Evolutionary conservation across 2,888 invertebrate genomes (phyloP), one percentile per base, ranked within the genome.

Genomic region (Baccha elongata): DNA sequence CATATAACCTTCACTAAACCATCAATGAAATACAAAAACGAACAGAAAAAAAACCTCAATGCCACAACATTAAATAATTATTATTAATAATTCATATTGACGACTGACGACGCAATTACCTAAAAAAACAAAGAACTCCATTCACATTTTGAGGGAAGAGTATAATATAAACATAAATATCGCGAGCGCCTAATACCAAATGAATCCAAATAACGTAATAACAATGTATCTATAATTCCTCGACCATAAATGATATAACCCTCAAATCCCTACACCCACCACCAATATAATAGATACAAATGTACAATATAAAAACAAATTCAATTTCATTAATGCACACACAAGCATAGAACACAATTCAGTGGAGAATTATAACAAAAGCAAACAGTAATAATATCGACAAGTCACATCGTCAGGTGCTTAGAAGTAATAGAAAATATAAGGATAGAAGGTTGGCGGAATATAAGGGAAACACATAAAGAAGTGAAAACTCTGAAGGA

Each of bases 321-420:
- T 72, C 81, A 83, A 83, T 83, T 83, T 78, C 81, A 78, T 83
- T 76, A 81, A 74, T 81, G 75, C 69, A 75, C 64, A 83, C 58
- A 40, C 23, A 58, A 58, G 40, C 10, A 15, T 26, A 62, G 13
- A 58, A 58, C 40, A 42, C 65, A 71, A 69, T 46, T 60, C 58
- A 52, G 23, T 40, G 11, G 40, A 26, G 58, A 37, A 7, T 19
- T 48, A 55, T 44, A 80, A 80, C 75, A 81, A 81, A 72, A 44
- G 67, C 60, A 76, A 71, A 76, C 76, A 55, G 60, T 72, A 72
- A 73, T 78, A 78, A 62, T 83, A 78, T 83, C 83, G 78, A 78
- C 83, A 83, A 83, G 83, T 83, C 83, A 83, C 73, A 68, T 83
- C 72, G 83, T 72, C 78, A 78, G 72, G 67, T 78, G 72, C 67